phyloP scores from a whole-genome alignment of 2,113 vertebrate species.

The Anhinga rufa region DNA sequence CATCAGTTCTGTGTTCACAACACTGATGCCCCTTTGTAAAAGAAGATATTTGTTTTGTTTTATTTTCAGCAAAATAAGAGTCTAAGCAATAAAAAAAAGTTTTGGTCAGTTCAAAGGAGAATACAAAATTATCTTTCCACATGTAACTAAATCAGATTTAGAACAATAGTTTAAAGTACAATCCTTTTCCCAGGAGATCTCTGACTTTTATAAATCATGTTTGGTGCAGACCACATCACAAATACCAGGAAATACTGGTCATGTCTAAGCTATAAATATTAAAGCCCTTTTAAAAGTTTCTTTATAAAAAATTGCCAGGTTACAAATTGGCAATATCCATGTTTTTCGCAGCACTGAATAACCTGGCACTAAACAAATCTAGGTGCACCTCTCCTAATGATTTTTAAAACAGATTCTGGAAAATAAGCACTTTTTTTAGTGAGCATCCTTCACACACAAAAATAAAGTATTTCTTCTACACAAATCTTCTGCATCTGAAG shows the following conservation, averaged over 20 bases:
- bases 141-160: conserved; percentile 41
- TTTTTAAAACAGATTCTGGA: conserved; percentile 14
- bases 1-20: conserved; percentile 69
- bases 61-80: conserved; percentile 52
- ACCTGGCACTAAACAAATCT: background rate
- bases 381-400: background rate
- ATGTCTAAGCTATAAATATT: conserved; percentile 62
- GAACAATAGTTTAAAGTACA: conserved; percentile 58
- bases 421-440: background rate
- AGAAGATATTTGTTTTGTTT: conserved; percentile 36
- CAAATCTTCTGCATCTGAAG: background rate
- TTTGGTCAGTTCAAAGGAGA: conserved; percentile 60
- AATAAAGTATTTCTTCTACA: conserved; percentile 9
- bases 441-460: background rate
- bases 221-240: conserved; percentile 28
- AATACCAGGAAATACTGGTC: conserved; percentile 69
- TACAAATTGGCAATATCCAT: conserved; percentile 31
- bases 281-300: conserved; percentile 74
- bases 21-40: conserved; percentile 67
- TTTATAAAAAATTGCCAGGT: conserved; percentile 53
- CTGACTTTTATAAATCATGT: conserved; percentile 37
- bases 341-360: background rate
- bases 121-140: conserved; percentile 57
- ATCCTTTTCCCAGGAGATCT: conserved; percentile 49
- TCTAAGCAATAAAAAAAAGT: conserved; percentile 13